Conservation (phyloP, 2,888 invertebrate genomes). For the Vesta saturnalis region DNA sequence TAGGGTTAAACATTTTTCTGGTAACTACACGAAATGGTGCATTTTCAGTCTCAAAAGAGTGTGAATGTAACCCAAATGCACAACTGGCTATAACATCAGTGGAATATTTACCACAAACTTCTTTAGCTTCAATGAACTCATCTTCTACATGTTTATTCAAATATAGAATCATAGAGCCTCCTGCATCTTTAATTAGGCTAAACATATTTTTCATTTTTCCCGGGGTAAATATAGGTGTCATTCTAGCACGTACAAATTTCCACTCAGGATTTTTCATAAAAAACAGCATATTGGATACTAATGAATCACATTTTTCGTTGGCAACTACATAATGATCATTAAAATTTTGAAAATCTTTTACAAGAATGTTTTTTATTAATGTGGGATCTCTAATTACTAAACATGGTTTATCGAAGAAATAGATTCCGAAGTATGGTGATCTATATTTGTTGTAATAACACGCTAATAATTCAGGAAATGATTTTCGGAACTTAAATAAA, state of each 20-base stretch:
- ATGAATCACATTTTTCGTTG: slow-evolving; percentile 58
- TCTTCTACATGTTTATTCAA: background rate
- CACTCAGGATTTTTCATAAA: slow-evolving; percentile 64
- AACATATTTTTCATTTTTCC: slow-evolving; percentile 67
- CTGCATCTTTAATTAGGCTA: slow-evolving; percentile 60
- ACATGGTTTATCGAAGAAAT: slow-evolving; percentile 63
- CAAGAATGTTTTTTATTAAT: slow-evolving; percentile 62
- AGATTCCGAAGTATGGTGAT: slow-evolving; percentile 62
- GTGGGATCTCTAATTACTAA: slow-evolving; percentile 62
- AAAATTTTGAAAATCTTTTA: slow-evolving; percentile 64
- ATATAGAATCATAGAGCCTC: slow-evolving; percentile 26
- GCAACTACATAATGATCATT: slow-evolving; percentile 61
- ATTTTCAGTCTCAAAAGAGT: slow-evolving; percentile 56
- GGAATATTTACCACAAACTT: slow-evolving; percentile 57
- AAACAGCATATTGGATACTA: slow-evolving; percentile 60
- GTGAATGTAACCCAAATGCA: slow-evolving; percentile 62
- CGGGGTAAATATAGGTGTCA: slow-evolving; percentile 66
- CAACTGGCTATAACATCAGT: slow-evolving; percentile 62
- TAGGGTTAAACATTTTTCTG: slow-evolving; percentile 53
- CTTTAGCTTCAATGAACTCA: slow-evolving; percentile 47
- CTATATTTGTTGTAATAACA: slow-evolving; percentile 48
- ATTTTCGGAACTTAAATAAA: slow-evolving; percentile 51
- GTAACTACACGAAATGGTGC: slow-evolving; percentile 57
- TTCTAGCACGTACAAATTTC: slow-evolving; percentile 64
- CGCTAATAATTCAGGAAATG: slow-evolving; percentile 53